phyloP scores from a whole-genome alignment of 2,888 invertebrate species.

The Lapara coniferarum region DNA sequence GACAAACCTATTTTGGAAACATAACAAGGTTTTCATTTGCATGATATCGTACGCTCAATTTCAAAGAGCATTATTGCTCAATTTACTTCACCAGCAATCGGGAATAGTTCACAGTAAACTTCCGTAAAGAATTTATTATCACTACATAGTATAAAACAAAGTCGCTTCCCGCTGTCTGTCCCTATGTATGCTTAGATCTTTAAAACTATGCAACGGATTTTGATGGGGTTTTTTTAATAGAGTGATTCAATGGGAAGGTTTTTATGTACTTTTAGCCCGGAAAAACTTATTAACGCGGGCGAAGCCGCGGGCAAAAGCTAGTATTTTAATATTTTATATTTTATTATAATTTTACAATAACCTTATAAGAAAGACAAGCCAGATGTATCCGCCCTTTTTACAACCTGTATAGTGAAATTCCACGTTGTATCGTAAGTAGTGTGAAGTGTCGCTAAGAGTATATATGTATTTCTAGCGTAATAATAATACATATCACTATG shows the following conservation, averaged over 20 bases:
- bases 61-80: not conserved
- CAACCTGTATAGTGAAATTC: not conserved
- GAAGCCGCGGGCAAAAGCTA: too few relatives aligned
- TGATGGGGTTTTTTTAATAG: too few relatives aligned
- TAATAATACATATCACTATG: constrained; percentile 50
- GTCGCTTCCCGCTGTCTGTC: too few relatives aligned
- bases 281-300: too few relatives aligned
- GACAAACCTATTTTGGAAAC: constrained; percentile 34
- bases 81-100: not conserved
- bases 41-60: not conserved
- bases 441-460: constrained; percentile 17
- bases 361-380: not conserved
- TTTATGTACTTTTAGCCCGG: too few relatives aligned
- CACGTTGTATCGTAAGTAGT: not conserved
- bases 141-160: too few relatives aligned
- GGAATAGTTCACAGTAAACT: too few relatives aligned
- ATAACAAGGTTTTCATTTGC: constrained; percentile 10
- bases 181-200: too few relatives aligned
- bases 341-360: not conserved
- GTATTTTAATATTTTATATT: too few relatives aligned
- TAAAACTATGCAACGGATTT: too few relatives aligned
- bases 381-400: not conserved
- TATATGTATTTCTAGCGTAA: constrained; percentile 44
- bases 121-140: too few relatives aligned
- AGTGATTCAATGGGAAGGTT: too few relatives aligned